These are phyloP conservation scores for Drosophila kambysellisi DNA, from an alignment of 2,888 invertebrate species.

Conservation along the genomic window DNA sequence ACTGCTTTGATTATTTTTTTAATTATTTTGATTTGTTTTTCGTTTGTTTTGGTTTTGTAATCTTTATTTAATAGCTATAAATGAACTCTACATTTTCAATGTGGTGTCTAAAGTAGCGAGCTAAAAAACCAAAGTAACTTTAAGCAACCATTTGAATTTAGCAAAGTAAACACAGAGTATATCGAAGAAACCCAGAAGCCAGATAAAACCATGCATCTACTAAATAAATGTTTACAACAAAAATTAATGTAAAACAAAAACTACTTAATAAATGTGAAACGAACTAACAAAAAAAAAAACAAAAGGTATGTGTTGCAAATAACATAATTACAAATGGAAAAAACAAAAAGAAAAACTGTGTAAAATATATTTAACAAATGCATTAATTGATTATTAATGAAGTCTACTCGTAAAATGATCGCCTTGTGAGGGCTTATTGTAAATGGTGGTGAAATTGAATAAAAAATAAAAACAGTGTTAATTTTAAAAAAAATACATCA, in stretches of 20 bases:
- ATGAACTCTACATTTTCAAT: conserved; percentile 42
- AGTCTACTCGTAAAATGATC: conserved; percentile 43
- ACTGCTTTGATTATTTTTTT: conserved; percentile 4
- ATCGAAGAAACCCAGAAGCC: conserved; percentile 2
- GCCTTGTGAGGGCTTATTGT: conserved; percentile 69
- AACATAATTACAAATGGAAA: conserved; percentile 15
- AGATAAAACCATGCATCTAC: conserved; percentile 29
- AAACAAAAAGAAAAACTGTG: conserved; percentile 47
- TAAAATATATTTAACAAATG: conserved; percentile 70
- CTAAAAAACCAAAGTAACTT: conserved; percentile 53
- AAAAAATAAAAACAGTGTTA: conserved; percentile 67
- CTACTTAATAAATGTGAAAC: conserved; percentile 54
- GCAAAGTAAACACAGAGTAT: conserved; percentile 27
- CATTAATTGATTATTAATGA: conserved; percentile 48
- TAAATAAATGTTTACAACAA: conserved; percentile 55
- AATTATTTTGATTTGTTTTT: background rate
- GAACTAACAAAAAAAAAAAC: conserved; percentile 29
- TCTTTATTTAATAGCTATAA: conserved; percentile 27
- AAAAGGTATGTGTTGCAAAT: conserved; percentile 54
- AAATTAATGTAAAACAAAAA: conserved; percentile 31
- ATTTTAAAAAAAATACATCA: conserved; percentile 51
- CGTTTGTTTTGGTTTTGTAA: background rate
- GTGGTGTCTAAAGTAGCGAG: conserved; percentile 67
- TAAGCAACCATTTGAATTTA: conserved; percentile 45
- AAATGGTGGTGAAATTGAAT: conserved; percentile 71